Percentiles rank a stretch among this genome's conserved stretches.
phyloP scores from a whole-genome alignment of 2,888 invertebrate species.

The Pammene aurita region DNA sequence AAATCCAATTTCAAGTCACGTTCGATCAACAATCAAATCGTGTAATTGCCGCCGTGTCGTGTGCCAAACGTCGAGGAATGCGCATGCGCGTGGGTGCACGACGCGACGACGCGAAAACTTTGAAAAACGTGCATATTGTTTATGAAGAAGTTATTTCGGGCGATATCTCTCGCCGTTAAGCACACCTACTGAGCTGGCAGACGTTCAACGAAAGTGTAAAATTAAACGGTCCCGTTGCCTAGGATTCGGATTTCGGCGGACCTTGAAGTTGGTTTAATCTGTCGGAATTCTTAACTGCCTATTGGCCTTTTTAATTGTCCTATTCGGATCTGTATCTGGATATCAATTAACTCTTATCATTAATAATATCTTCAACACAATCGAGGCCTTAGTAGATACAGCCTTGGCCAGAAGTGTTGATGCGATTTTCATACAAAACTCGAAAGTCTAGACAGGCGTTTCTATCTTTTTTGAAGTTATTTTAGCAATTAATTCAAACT shows the following conservation, averaged over 20 bases:
- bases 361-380: background rate
- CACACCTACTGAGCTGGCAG: slow-evolving; percentile 78
- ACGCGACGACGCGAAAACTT: slow-evolving; percentile 52
- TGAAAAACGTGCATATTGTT: slow-evolving; percentile 72
- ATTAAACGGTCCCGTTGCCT: slow-evolving; percentile 65
- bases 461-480: too few relatives aligned
- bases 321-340: background rate
- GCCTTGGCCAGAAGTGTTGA: too few relatives aligned
- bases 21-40: slow-evolving; percentile 33
- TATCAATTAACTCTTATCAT: too few relatives aligned
- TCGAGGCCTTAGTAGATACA: background rate
- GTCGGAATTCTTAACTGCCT: slow-evolving; percentile 26
- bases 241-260: slow-evolving; percentile 57
- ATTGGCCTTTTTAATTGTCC: background rate
- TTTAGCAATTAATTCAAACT: too few relatives aligned
- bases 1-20: slow-evolving; percentile 14
- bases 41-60: slow-evolving; percentile 39
- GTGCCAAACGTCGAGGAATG: slow-evolving; percentile 50
- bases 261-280: slow-evolving; percentile 49
- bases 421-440: too few relatives aligned
- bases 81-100: slow-evolving; percentile 52
- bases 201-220: slow-evolving; percentile 77
- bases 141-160: slow-evolving; percentile 77
- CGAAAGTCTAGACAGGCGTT: too few relatives aligned
- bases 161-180: slow-evolving; percentile 77